phyloP scores from a whole-genome alignment of 92 coral and sea anemone species.

The Umimayanthus chanpuru region DNA sequence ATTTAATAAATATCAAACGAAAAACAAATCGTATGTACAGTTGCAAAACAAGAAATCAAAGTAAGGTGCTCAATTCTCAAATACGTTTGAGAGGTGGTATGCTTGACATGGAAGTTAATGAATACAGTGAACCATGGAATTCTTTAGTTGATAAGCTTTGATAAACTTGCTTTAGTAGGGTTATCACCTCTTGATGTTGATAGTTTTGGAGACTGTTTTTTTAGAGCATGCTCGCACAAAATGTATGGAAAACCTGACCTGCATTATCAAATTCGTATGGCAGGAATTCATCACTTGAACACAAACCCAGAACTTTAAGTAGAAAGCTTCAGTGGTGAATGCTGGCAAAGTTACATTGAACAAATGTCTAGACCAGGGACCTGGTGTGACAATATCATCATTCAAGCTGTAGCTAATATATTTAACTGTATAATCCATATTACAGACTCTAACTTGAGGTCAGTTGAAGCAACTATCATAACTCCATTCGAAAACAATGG shows the following conservation, averaged over 20 bases:
- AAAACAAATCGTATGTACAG: too few species aligned
- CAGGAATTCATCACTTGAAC: constrained; percentile 17
- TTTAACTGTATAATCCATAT: constrained; percentile 55
- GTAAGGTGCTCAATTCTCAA: too few species aligned
- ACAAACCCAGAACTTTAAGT: constrained; percentile 2
- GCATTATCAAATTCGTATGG: constrained; percentile 4
- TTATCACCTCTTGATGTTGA: constrained; percentile 22
- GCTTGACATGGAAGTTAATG: too few species aligned
- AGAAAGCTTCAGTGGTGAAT: constrained; percentile 1
- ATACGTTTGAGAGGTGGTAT: too few species aligned
- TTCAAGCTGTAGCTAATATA: constrained; percentile 66
- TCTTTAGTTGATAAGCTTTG: constrained; percentile 24
- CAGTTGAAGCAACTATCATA: too few species aligned
- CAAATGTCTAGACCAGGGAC: constrained; percentile 59
- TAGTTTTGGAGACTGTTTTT: constrained; percentile 1
- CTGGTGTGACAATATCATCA: constrained; percentile 62
- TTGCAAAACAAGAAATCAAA: too few species aligned
- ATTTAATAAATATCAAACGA: too few species aligned
- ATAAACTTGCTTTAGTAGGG: not conserved
- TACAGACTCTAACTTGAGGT: too few species aligned
- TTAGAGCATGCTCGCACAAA: constrained; percentile 16
- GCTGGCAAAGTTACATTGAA: constrained; percentile 56
- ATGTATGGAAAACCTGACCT: constrained; percentile 18
- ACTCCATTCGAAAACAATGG: too few species aligned
- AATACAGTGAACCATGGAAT: not conserved